phyloP scores from a whole-genome alignment of 2,113 vertebrate species.

The Brachypodius melanocephalos region DNA sequence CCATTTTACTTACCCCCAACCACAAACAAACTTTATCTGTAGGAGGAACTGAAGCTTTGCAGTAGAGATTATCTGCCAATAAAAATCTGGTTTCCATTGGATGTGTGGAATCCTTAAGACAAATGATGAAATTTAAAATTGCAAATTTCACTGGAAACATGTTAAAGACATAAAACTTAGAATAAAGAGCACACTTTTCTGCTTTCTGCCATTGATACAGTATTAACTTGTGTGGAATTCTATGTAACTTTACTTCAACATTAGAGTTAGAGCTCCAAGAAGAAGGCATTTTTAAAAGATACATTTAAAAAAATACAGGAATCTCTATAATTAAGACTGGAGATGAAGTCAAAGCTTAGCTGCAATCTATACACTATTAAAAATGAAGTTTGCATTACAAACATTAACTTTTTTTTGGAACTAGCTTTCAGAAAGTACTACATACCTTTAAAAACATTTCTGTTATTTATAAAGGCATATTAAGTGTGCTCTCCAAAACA shows the following conservation, averaged over 20 bases:
- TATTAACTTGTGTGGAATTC: background rate
- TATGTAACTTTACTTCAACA: background rate
- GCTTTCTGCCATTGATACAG: background rate
- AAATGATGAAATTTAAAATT: conserved; percentile 41
- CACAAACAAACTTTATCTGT: conserved; percentile 98
- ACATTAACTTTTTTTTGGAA: background rate
- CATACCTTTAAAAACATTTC: conserved; percentile 62
- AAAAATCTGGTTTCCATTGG: conserved; percentile 95
- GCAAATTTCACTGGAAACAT: background rate
- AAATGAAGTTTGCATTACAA: background rate
- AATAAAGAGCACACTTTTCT: conserved; percentile 43
- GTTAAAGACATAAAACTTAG: background rate
- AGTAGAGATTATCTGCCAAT: conserved; percentile 94
- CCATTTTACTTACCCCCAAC: conserved; percentile 88
- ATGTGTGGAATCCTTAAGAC: conserved; percentile 85
- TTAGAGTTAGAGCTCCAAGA: background rate
- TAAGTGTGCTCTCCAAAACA: conserved; percentile 59
- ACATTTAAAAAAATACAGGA: background rate
- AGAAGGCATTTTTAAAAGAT: background rate
- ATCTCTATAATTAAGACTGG: background rate
- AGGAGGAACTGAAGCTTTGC: conserved; percentile 92
- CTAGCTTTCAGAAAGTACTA: conserved; percentile 47
- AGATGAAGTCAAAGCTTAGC: conserved; percentile 15
- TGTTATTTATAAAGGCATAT: conserved; percentile 59
- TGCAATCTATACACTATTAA: background rate